Base-by-base conservation (phyloP, 2,113 vertebrate genomes). In the Benitochromis conjunctus region DNA sequence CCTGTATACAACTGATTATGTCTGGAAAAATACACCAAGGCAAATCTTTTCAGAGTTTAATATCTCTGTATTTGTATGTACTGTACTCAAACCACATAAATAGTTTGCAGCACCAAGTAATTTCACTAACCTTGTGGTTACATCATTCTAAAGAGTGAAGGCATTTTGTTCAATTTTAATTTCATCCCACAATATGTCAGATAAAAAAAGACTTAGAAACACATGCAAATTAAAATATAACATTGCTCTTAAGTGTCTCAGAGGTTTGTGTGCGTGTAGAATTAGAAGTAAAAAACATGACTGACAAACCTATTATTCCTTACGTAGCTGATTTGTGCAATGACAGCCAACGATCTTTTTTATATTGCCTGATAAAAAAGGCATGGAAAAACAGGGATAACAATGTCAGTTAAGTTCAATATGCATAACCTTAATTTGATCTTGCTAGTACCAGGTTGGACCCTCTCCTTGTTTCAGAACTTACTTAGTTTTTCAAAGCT, bases 301-400 rank as follows among this genome's bases (percentile, higher is more conserved):
- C 31, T 54, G 19, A 57, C n/a, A 9, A 29, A 41, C 1, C 26
- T 21, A 9, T 81, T 69, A 69, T 69, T 43, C 38, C 38, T 43
- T 16, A 2, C 6, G 13, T 1, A 3, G 18, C 31, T 64, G 60
- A n/a, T 41, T 69, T 1, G 62, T 41, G 7, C 11, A 69, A 21
- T 13, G 0, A 69, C 43, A 71, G 38, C 64, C 64, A 71, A 6
- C 21, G 0, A 26, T 16, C 36, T 24, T 24, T 43, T 14, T 43
- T 69, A 43, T 69, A 69, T 38, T 0, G n/a, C 64, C n/a, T 24
- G 36, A 6, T 71, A 43, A 46, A 69, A 71, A 71, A 1, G 8
- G 24, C 21, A 16, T 46, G 64, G 3, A 21, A 66, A 66, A 16
- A 38, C n/a, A 0, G 31, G 4, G 36, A 21, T 12, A 69, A 9